These are phyloP conservation scores for Lophius americanus DNA, from an alignment of 2,797 vertebrate genomes.

Conservation along the genomic window DNA sequence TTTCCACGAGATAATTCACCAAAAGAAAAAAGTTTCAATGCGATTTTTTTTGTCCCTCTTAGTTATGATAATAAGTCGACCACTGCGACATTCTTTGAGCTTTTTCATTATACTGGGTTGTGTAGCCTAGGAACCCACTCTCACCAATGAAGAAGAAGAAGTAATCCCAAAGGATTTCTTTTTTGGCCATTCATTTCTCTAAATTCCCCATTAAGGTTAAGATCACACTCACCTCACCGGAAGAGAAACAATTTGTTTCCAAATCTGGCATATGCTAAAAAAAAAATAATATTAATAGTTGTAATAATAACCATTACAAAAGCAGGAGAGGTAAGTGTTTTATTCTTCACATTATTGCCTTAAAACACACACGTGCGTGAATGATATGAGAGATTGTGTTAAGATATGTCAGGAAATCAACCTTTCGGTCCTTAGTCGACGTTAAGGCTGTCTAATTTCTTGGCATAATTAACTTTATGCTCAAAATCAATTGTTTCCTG, in stretches of 20 bases:
- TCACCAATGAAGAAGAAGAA: conserved; percentile 87
- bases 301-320: conserved; percentile 15
- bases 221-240: conserved; percentile 26
- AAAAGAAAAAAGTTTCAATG: conserved; percentile 86
- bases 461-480: conserved; percentile 85
- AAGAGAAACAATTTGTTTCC: neutral
- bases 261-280: neutral
- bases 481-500: conserved; percentile 88
- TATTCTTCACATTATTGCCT: conserved; percentile 13
- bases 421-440: conserved; percentile 64
- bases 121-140: conserved; percentile 88
- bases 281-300: neutral
- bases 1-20: conserved; percentile 88
- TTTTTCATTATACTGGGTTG: conserved; percentile 97
- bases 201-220: conserved; percentile 53
- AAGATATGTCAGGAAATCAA: conserved; percentile 71
- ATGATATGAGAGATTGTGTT: conserved; percentile 59
- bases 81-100: conserved; percentile 96
- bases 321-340: conserved; percentile 55
- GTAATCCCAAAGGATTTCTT: conserved; percentile 79
- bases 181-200: conserved; percentile 45
- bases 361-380: conserved; percentile 26
- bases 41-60: conserved; percentile 79
- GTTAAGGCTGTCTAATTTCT: conserved; percentile 80
- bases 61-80: conserved; percentile 94